Conservation (phyloP, 2,797 vertebrate species). For the Tenualosa ilisha region DNA sequence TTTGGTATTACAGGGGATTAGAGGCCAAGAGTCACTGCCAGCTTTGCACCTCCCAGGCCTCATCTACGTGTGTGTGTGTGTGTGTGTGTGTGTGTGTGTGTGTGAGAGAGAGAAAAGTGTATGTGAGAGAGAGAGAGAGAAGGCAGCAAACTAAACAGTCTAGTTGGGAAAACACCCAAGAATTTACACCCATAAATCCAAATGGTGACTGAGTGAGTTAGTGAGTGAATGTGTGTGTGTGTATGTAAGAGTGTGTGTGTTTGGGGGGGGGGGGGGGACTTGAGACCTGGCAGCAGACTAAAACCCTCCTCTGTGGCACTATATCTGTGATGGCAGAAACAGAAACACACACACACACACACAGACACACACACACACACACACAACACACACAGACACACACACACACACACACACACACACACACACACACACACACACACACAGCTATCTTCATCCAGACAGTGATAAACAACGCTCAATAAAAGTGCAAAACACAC, state of each 20-base stretch:
- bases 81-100: constrained; percentile 24
- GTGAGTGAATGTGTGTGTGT: neutral
- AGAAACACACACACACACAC: neutral
- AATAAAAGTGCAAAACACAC: neutral
- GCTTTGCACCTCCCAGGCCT: constrained; percentile 67
- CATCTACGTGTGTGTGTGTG: constrained; percentile 37
- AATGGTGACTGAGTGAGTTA: neutral
- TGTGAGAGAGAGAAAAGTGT: neutral
- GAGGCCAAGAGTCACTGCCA: constrained; percentile 60
- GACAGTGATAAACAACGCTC: neutral
- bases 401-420: neutral
- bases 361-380: constrained; percentile 8
- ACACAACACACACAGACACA: neutral
- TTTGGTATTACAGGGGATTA: constrained; percentile 75
- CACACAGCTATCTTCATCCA: constrained; percentile 6
- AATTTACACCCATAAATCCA: constrained; percentile 32
- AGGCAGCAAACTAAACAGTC: constrained; percentile 49
- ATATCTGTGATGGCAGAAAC: neutral
- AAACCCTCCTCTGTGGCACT: neutral
- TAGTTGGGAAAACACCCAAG: constrained; percentile 60
- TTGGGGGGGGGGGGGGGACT: neutral
- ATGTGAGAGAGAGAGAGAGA: neutral
- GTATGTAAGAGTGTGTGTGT: neutral
- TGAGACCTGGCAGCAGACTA: neutral
- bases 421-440: constrained; percentile 11